Base-by-base conservation (phyloP, 2,888 invertebrate genomes). In the Meghimatium bilineatum region DNA sequence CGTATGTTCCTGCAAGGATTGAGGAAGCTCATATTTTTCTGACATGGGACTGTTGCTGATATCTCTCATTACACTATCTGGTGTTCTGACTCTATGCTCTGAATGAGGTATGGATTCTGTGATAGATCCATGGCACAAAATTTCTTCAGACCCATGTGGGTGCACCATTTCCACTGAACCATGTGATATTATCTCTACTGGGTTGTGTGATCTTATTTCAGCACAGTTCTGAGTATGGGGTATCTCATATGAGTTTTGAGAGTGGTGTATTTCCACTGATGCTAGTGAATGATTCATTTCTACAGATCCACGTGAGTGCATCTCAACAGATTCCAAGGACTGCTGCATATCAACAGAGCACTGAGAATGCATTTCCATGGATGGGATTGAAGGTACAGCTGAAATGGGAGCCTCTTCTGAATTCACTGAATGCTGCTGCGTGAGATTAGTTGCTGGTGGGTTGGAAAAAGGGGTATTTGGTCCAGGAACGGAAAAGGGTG, bases 401-500 rank as follows among this genome's bases (percentile, higher is more conserved):
- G 83, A 83, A 29, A 80, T 66, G 56, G 84, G 75, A 23, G 79
- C 67, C 20, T 84, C 84, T 36, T 84, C 84, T 26, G 84, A 84
- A 23, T 80, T 75, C 23, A 84, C 84, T 23, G 84, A 84, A 26
- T 84, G 84, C n/a, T 84, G 84, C 80, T 84, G 84, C 78, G 82
- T 74, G 20, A 80, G 79, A 36, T 89, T 89, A 86, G 86, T 88
- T 14, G 89, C 86, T n/a, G 83, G 83, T 71, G 88, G 89, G 86
- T 88, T 87, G 38, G 84, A 84, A 80, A 80, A 80, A 1, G 83
- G 83, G 20, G 83, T 83, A 29, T 83, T 83, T n/a, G 83, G 83
- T 10, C 74, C 83, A 74, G 83, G 83, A 1, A 79, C 79, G 74
- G 83, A 83, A 34, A 79, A 83, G 1, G 83, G 83, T 1, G 83